Percentiles rank a stretch among this genome's conserved stretches.
These are phyloP conservation scores for Coboldia fuscipes DNA, from an alignment of 1,140 invertebrate species.

Conservation along the genomic window DNA sequence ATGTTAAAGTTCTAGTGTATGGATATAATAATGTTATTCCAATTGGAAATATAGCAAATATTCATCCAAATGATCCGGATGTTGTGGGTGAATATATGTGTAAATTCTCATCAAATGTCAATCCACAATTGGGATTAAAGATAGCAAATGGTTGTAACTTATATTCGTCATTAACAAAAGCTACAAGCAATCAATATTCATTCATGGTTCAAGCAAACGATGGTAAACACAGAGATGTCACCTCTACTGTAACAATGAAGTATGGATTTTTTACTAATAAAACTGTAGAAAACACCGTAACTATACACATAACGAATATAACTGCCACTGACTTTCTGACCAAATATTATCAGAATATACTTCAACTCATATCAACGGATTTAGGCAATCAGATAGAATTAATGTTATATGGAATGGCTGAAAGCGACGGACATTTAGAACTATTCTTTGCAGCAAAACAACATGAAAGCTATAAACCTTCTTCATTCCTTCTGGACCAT, in stretches of 20 bases:
- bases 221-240: constrained; percentile 63
- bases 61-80: constrained; percentile 80
- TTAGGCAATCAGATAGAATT: constrained; percentile 39
- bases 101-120: constrained; percentile 37
- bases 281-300: constrained; percentile 65
- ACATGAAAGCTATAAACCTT: constrained; percentile 30
- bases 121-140: constrained; percentile 30
- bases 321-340: constrained; percentile 50
- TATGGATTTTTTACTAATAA: constrained; percentile 58
- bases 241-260: constrained; percentile 62
- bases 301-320: constrained; percentile 47
- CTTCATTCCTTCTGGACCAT: constrained; percentile 35
- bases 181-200: constrained; percentile 44
- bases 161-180: constrained; percentile 33
- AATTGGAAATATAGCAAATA: constrained; percentile 64
- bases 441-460: constrained; percentile 40
- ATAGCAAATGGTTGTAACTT: constrained; percentile 63
- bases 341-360: constrained; percentile 46
- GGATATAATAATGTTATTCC: constrained; percentile 50
- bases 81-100: constrained; percentile 72
- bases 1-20: constrained; percentile 59
- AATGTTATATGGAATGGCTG: constrained; percentile 47
- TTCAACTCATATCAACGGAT: constrained; percentile 41
- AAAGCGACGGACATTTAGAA: constrained; percentile 33
- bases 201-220: constrained; percentile 72